These are phyloP conservation scores for Campoletis sonorensis DNA, from an alignment of 1,140 invertebrate genomes.

Conservation along the genomic window DNA sequence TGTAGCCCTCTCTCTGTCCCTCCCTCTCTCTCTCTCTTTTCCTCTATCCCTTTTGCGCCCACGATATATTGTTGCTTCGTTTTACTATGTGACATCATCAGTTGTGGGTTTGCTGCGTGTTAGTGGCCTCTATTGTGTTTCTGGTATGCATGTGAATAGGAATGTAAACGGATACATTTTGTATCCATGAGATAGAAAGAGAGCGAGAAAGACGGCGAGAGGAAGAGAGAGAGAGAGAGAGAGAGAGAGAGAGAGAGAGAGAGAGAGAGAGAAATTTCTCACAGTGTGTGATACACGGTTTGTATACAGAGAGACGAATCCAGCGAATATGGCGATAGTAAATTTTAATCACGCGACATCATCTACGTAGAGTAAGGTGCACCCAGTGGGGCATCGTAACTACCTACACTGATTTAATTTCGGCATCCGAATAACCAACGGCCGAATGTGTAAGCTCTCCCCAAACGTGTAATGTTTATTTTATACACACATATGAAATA, in stretches of 20 bases:
- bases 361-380: constrained; percentile 5
- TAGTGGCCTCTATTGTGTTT: background rate
- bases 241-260: background rate
- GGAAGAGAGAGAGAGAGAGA: background rate
- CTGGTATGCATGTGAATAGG: background rate
- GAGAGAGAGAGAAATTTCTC: constrained; percentile 17
- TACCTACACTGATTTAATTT: constrained; percentile 1
- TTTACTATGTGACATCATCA: constrained; percentile 12
- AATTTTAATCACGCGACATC: constrained; percentile 25
- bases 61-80: constrained; percentile 6
- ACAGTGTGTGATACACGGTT: background rate
- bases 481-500: too few relatives aligned
- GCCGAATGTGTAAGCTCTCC: too few relatives aligned
- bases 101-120: background rate
- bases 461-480: background rate
- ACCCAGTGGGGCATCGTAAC: background rate
- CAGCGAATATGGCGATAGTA: constrained; percentile 23
- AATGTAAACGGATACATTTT: constrained; percentile 11
- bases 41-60: background rate
- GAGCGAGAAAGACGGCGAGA: background rate
- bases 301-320: background rate
- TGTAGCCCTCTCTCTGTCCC: background rate
- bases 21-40: background rate
- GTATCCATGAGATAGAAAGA: background rate
- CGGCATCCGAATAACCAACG: background rate